These are phyloP conservation scores for Delphinus delphis DNA, from an alignment of 2,113 vertebrate species.

Conservation along the genomic window DNA sequence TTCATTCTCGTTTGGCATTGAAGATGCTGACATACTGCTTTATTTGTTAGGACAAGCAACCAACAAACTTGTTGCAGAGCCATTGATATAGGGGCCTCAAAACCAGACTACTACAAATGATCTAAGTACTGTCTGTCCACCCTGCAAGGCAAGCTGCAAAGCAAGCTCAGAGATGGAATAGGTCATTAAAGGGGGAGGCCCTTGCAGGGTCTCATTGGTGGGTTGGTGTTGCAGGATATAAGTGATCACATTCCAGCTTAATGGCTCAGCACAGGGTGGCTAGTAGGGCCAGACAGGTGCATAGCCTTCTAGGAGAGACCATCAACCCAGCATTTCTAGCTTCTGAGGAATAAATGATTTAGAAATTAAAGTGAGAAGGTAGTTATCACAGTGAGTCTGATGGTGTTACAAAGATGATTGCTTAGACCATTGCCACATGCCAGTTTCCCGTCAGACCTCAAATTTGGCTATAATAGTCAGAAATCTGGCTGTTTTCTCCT, in stretches of 20 bases:
- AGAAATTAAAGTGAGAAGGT: slow-evolving; percentile 37
- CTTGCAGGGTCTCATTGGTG: neutral
- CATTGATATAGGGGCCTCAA: neutral
- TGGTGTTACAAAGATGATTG: neutral
- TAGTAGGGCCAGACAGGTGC: neutral
- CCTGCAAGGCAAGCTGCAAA: neutral
- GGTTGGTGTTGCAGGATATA: neutral
- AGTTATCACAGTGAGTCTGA: neutral
- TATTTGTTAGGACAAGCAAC: neutral
- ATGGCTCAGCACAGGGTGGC: neutral
- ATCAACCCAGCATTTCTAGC: neutral
- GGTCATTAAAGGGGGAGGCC: neutral
- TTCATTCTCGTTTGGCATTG: neutral
- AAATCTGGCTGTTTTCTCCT: slow-evolving; percentile 27
- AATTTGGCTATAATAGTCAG: neutral
- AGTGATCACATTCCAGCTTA: neutral
- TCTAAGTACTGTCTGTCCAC: neutral
- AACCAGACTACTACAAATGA: neutral
- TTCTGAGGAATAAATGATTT: neutral
- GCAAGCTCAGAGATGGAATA: neutral
- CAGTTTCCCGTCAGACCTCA: neutral
- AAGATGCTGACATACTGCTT: neutral
- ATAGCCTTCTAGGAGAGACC: neutral
- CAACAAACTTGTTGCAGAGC: neutral
- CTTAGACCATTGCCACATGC: neutral